Conservation (phyloP, 2,888 invertebrate species). For the Antheraea assamensis region DNA sequence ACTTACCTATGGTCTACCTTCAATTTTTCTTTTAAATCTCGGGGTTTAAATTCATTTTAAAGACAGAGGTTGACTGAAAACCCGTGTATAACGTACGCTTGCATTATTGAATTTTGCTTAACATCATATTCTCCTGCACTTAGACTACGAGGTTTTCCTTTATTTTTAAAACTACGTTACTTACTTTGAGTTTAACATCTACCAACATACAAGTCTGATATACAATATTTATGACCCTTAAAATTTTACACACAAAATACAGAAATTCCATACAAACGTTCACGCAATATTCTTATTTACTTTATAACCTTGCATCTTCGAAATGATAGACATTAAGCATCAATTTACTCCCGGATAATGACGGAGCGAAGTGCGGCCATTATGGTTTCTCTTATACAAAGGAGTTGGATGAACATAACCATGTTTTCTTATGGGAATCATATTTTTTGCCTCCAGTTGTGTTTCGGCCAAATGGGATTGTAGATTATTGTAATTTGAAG, state of each 20-base stretch:
- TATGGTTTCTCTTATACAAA: slow-evolving; percentile 21
- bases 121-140: neutral
- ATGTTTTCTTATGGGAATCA: neutral
- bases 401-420: neutral
- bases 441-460: neutral
- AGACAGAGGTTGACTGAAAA: neutral
- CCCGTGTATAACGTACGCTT: neutral
- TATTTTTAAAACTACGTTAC: neutral
- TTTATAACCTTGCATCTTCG: slow-evolving; percentile 20
- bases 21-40: too few species aligned
- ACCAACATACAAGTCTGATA: neutral
- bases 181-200: neutral
- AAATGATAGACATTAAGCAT: slow-evolving; percentile 40
- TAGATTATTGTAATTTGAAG: neutral
- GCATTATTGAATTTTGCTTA: neutral
- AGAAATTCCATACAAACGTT: neutral
- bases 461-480: neutral
- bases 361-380: slow-evolving; percentile 35
- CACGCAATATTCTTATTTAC: neutral
- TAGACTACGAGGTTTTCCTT: neutral
- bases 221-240: neutral
- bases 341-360: slow-evolving; percentile 39
- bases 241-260: neutral
- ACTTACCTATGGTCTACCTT: neutral
- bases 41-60: neutral